Percentiles rank a stretch among this genome's conserved stretches.
Conservation (phyloP, 2,888 invertebrate genomes). For the Zelleria hepariella region DNA sequence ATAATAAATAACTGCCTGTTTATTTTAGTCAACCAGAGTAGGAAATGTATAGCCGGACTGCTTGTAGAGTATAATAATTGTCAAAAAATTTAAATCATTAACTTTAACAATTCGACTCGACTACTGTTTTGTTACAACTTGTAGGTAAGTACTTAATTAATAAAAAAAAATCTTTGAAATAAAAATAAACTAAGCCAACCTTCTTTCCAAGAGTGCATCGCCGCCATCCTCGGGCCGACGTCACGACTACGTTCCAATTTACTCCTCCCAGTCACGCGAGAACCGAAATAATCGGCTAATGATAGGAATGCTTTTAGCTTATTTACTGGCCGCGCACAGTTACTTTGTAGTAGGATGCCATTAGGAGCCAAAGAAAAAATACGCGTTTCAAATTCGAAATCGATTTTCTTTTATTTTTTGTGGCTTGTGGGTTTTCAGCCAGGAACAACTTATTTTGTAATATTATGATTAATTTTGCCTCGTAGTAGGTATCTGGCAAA, state of each 20-base stretch:
- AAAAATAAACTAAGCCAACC: neutral
- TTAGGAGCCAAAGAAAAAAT: neutral
- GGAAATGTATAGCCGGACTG: no score
- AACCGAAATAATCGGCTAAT: conserved; percentile 42
- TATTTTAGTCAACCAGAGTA: neutral
- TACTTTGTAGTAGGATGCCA: neutral
- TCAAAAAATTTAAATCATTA: no score
- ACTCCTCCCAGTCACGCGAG: conserved; percentile 34
- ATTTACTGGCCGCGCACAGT: conserved; percentile 6
- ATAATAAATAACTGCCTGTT: neutral
- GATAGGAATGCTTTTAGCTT: conserved; percentile 29
- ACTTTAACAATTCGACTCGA: no score
- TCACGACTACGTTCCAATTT: conserved; percentile 35
- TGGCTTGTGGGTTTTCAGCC: neutral
- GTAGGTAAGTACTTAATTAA: no score
- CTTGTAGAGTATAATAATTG: no score
- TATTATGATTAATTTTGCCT: no score
- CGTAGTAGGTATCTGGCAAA: neutral
- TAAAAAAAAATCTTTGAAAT: neutral
- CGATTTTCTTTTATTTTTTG: neutral
- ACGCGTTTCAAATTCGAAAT: neutral
- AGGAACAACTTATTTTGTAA: no score
- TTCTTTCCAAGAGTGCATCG: neutral
- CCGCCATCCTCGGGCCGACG: conserved; percentile 2
- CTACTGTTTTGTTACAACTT: no score